Evolutionary conservation across 2,113 vertebrate species (phyloP), one percentile per base, ranked within the genome.

Genomic region (Tupaia tana): DNA sequence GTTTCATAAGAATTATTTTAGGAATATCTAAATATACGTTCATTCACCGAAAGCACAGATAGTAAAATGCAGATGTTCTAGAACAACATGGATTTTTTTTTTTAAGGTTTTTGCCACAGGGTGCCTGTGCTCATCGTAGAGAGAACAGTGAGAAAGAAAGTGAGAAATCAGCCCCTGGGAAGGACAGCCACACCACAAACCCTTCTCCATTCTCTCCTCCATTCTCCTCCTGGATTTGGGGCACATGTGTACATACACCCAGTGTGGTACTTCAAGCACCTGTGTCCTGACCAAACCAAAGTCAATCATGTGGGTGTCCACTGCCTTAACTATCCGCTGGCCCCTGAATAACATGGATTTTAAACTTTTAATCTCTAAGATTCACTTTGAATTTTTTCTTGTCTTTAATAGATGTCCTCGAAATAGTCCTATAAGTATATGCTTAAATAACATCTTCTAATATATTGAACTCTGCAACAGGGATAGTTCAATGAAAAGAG

Each of bases 1-100:
- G 34, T 75, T 58, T 91, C 27, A 52, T 22, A 56, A 14, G 74
- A 71, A 90, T 89, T 86, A 82, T 85, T 94, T 93, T 94, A 94
- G 54, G 54, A 88, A 86, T 90, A 91, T 11, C 2, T 56, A 89
- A n/a, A 84, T n/a, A 92, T 64, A 94, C 77, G 71, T 96, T 81
- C n/a, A 86, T 75, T 95, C 59, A 93, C 67, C 63, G n/a, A 91
- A 94, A 94, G 20, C 64, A 92, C 7, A 20, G 66, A 77, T 54
- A 90, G 20, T 24, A 19, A 91, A 86, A 73, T 27, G 1, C 1
- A 43, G 11, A 89, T 86, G 2, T 93, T 92, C 25, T 12, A 77
- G 19, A 78, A 86, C 78, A 63, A 95, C 94, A 86, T 25, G 3
- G 5, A 95, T 88, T 89, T 92, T 74, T 43, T 43, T 43, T 43